Base-by-base conservation (phyloP, 1,140 invertebrate species). In the Musca vetustissima region DNA sequence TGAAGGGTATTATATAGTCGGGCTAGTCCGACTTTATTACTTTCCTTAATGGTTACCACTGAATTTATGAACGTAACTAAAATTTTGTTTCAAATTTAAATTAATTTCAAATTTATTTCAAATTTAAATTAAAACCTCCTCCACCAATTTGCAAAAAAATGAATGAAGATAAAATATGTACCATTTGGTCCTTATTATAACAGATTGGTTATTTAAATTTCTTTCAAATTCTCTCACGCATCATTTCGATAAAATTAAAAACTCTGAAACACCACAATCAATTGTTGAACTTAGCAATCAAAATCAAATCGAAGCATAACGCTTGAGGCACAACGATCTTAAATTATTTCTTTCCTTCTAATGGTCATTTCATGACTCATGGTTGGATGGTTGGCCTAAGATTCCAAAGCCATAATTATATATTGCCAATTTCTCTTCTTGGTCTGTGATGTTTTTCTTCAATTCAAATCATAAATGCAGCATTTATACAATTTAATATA, bases 161-260 rank as follows among this genome's bases (percentile, higher is more conserved):
- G 1, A 28, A 8, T 28, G 6, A n/a, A 52, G 49, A 19, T n/a
- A n/a, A 49, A n/a, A 49, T 49, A 49, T 7, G 15, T 15, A 2
- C 1, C 48, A 52, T 52, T 43, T 43, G 21, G 17, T 9, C 13
- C 7, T 4, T n/a, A 21, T 21, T 22, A 21, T 21, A 21, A 52
- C 4, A 9, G 6, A 52, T 21, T 52, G 17, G 7, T 19, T 6
- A 19, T 52, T 9, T 11, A 9, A n/a, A 61, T 43, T 36, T 61
- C 28, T 3, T 61, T 61, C n/a, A 61, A 61, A 61, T 61, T 61
- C 57, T 61, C 57, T 61, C 57, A 61, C 57, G 57, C 57, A 61
- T 61, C 17, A 43, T 36, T 59, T 21, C 3, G 36, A 43, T 8
- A 43, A 8, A 28, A 28, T 28, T 11, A 43, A 13, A 43, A 43